These are phyloP conservation scores for Neodiprion pinetum DNA, from an alignment of 1,140 invertebrate genomes.

Conservation along the genomic window DNA sequence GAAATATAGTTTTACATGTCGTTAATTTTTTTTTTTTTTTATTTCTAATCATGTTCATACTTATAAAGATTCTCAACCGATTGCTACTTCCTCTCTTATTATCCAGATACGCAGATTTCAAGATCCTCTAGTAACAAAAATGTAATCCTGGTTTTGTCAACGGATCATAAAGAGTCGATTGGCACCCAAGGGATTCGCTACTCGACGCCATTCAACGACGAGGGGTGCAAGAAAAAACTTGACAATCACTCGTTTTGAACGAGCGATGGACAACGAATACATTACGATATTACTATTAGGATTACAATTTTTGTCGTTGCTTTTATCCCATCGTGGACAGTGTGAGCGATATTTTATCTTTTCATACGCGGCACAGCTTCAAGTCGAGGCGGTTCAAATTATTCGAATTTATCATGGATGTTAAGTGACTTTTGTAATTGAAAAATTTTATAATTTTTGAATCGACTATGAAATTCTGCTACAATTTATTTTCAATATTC, in stretches of 20 bases:
- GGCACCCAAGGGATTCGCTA: slow-evolving; percentile 25
- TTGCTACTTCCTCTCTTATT: slow-evolving; percentile 11
- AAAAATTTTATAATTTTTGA: neutral
- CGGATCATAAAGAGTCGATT: slow-evolving; percentile 20
- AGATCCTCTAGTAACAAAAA: slow-evolving; percentile 31
- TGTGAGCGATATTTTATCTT: neutral
- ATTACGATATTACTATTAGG: too few species aligned
- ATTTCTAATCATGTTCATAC: neutral
- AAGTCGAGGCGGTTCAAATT: neutral
- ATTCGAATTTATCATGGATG: neutral
- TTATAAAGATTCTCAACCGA: neutral
- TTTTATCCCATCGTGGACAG: neutral
- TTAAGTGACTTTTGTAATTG: neutral
- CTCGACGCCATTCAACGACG: slow-evolving; percentile 16
- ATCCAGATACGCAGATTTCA: slow-evolving; percentile 41
- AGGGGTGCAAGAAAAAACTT: slow-evolving; percentile 23
- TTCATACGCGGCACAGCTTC: neutral
- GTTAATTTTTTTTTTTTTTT: neutral
- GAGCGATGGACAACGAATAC: too few species aligned
- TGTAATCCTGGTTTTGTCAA: slow-evolving; percentile 23
- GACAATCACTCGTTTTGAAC: slow-evolving; percentile 1
- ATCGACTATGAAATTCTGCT: too few species aligned
- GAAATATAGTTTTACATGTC: neutral
- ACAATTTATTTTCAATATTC: too few species aligned
- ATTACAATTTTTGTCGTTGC: neutral